Base-by-base conservation (phyloP, 2,797 vertebrate genomes). In the Eutrigla gurnardus region DNA sequence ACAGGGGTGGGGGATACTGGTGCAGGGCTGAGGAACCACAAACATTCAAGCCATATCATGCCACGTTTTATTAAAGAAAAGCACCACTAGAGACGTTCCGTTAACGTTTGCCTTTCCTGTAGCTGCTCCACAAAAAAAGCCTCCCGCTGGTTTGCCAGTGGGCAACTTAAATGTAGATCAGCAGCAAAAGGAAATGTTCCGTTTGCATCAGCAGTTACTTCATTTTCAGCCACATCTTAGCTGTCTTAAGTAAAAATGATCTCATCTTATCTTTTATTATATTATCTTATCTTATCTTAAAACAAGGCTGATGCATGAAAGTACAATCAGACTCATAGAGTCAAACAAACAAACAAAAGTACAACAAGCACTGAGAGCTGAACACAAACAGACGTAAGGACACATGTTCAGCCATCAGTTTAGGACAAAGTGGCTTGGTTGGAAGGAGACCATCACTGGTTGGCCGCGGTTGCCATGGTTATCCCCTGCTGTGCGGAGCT, bases 271-370 rank as follows among this genome's bases (percentile, higher is more conserved):
- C 25, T 25, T 25, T 25, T 25, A 25, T 25, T 25, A 25, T 25
- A 25, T 25, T 25, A 25, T 25, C 25, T 25, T 25, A 25, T 25
- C 25, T 25, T 25, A 25, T 25, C 25, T 25, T 39, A 18, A 67
- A 59, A 52, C 35, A 52, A 6, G 17, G 33, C 7, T 64, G 40
- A 63, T 52, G 50, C 42, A 10, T 54, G 1, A 18, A 65, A 54
- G 47, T 11, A 33, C 0, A 0, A 60, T 45, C 15, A 14, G 37
- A 7, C 25, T 47, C 7, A 14, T 42, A 4, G 36, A 66, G 12
- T 25, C 73, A 66, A 67, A 18, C 50, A 54, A 65, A 70, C 25
- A 62, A 64, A 73, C 33, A 35, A 12, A 69, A 50, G 49, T n/a
- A 47, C 37, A 18, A 59, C 35, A 43, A 58, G 9, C 1, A 53